Evolutionary conservation across 1,140 invertebrate genomes (phyloP).

Genomic region (Dendroctonus ponderosae): DNA sequence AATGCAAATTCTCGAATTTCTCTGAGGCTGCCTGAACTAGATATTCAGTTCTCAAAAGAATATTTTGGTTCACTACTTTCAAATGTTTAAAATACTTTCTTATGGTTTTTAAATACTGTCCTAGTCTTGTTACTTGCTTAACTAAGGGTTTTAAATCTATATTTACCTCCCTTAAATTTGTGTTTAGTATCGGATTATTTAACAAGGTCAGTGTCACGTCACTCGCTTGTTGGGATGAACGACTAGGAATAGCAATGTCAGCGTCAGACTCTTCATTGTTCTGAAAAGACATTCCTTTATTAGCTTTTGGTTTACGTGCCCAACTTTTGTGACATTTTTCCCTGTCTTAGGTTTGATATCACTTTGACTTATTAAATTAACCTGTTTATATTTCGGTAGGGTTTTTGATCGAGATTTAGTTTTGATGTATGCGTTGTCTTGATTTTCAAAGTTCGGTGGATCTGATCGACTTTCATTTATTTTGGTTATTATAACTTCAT

Average conservation of each 20-base stretch:
- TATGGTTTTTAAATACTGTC: not conserved
- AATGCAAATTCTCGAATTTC: not conserved
- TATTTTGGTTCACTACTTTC: too few relatives aligned
- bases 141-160: not conserved
- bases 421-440: not conserved
- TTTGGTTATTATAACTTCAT: too few relatives aligned
- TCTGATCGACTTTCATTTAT: too few relatives aligned
- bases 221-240: not conserved
- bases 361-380: not conserved
- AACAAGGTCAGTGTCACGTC: not conserved
- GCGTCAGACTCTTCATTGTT: not conserved
- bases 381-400: not conserved
- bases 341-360: not conserved
- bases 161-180: too few relatives aligned
- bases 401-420: not conserved
- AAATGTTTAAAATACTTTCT: too few relatives aligned
- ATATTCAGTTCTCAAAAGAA: not conserved
- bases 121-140: not conserved
- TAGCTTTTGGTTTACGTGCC: not conserved
- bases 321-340: not conserved
- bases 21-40: not conserved
- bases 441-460: too few relatives aligned
- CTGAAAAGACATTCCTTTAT: not conserved
- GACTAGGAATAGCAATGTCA: not conserved
- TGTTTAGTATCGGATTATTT: not conserved